A percentile compares a stretch with the other conserved stretches of the same genome.
Evolutionary conservation across 2,797 vertebrate genomes (phyloP).

Genomic region (Sebastes matsubarae): DNA sequence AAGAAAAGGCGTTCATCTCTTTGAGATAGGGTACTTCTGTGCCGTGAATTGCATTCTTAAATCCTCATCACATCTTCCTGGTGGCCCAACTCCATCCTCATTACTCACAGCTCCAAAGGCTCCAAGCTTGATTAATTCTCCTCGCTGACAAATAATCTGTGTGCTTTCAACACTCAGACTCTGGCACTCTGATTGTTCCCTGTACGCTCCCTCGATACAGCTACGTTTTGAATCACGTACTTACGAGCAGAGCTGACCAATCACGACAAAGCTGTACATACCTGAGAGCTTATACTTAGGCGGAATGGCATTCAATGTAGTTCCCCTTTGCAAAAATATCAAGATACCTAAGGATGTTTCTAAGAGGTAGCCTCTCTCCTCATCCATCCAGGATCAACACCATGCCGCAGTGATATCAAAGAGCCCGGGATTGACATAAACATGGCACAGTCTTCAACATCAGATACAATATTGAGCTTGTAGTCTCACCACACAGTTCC

Average conservation of each 20-base stretch:
- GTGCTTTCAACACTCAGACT: constrained; percentile 47
- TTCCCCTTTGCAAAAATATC: constrained; percentile 35
- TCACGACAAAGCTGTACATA: constrained; percentile 36
- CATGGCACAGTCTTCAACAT: constrained; percentile 25
- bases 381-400: constrained; percentile 51
- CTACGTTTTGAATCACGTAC: constrained; percentile 19
- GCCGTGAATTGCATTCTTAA: constrained; percentile 39
- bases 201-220: not conserved
- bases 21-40: constrained; percentile 6
- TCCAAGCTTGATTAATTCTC: constrained; percentile 64
- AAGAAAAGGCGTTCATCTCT: constrained; percentile 4
- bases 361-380: constrained; percentile 27
- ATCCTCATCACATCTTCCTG: constrained; percentile 61
- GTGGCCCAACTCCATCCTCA: constrained; percentile 62
- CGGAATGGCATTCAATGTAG: constrained; percentile 13
- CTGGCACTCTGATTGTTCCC: constrained; percentile 37
- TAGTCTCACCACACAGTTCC: constrained; percentile 5
- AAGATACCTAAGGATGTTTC: constrained; percentile 20
- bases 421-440: constrained; percentile 34
- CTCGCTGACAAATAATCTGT: constrained; percentile 61
- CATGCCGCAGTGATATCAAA: constrained; percentile 44
- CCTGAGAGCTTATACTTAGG: constrained; percentile 16
- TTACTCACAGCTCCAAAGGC: constrained; percentile 58
- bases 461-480: constrained; percentile 10
- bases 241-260: constrained; percentile 20